Base-by-base conservation (phyloP, 2,113 vertebrate species). In the Phodopus roborovskii region DNA sequence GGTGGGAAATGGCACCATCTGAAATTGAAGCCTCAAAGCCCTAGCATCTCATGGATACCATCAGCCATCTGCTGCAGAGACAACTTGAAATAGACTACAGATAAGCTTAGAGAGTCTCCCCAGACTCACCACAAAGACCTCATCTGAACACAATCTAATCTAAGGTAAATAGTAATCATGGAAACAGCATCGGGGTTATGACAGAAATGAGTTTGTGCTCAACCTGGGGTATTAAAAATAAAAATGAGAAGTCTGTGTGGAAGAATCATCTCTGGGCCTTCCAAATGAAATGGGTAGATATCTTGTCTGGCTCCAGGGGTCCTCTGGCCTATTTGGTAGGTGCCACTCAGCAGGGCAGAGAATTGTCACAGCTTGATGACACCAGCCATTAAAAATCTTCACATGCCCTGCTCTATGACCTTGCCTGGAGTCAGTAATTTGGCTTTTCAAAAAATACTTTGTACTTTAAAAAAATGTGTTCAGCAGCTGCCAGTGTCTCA, bases 361-460 rank as follows among this genome's bases (percentile, higher is more conserved):
- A 84, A 39, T 83, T 75, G 62, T 73, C 79, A 85, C 3, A 90
- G 39, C 30, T 84, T 60, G 53, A 87, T 93, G 83, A 60, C 28
- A 92, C 53, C 56, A 53, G 22, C 68, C 93, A 84, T 83, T 82
- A 95, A 73, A 87, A 95, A 71, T 73, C 78, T 94, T 88, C 83
- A 78, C 50, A 24, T 66, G 45, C 39, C 19, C 70, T 81, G 50
- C 45, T 93, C 88, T 71, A 12, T 64, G 84, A 96, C 84, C 90
- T 97, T 97, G 92, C 87, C 89, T 95, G 92, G 79, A 92, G 64
- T 94, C 90, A 95, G 94, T 84, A 81, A 96, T 92, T 94, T 81
- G 20, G 7, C 70, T 96, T 95, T 96, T 93, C 89, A 94, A 93
- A 95, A 95, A 96, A 60, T 92, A 75, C 71, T 96, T 97, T 85